Conservation (phyloP, 2,797 vertebrate species). For the Clarias laeviceps region DNA sequence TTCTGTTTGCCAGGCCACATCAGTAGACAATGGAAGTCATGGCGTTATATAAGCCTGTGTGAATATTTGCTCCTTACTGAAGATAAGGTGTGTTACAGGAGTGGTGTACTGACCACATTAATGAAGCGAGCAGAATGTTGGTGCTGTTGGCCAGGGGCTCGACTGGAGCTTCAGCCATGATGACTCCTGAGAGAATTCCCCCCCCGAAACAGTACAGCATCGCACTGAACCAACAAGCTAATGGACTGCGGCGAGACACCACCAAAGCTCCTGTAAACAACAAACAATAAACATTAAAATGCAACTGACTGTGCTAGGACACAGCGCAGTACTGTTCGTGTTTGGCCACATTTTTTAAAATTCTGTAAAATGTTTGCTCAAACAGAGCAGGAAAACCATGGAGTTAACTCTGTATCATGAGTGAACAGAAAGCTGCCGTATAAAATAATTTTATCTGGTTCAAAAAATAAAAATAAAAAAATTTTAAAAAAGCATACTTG, state of each 20-base stretch:
- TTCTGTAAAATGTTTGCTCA: neutral
- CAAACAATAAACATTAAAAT: neutral
- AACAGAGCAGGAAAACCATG: neutral
- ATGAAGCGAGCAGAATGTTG: constrained; percentile 84
- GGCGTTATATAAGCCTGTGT: neutral
- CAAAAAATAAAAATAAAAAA: too few relatives aligned
- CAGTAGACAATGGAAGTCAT: neutral
- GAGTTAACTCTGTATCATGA: neutral
- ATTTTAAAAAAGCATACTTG: too few relatives aligned
- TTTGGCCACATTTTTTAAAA: neutral
- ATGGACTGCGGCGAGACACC: constrained; percentile 82
- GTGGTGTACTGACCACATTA: constrained; percentile 84
- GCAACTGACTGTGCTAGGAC: neutral
- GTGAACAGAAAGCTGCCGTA: neutral
- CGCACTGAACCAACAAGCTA: constrained; percentile 96
- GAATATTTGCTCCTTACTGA: neutral
- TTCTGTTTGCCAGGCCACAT: neutral
- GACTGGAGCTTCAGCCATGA: constrained; percentile 88
- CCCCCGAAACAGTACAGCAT: constrained; percentile 97
- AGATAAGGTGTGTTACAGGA: neutral
- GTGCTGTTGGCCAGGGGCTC: constrained; percentile 84
- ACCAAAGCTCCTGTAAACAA: constrained; percentile 79
- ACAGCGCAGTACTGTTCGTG: neutral
- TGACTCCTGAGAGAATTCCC: constrained; percentile 85
- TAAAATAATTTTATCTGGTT: neutral